Percentiles rank a stretch among this genome's conserved stretches.
These are phyloP conservation scores for Cybosia mesomella DNA, from an alignment of 2,888 invertebrate genomes.

Conservation along the genomic window DNA sequence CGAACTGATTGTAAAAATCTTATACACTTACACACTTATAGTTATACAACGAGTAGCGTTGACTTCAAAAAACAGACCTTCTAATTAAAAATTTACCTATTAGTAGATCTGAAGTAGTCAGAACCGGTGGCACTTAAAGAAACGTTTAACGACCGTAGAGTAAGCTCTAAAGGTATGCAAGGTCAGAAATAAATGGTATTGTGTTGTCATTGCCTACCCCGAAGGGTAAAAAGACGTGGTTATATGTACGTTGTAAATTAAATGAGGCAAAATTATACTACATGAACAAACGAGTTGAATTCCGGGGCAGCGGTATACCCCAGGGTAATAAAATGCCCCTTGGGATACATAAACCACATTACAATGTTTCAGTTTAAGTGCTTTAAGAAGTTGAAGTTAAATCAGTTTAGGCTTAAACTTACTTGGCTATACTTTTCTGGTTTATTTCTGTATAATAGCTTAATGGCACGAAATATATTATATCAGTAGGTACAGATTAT, in stretches of 20 bases:
- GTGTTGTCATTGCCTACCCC: background rate
- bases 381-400: slow-evolving; percentile 9
- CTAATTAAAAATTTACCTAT: background rate
- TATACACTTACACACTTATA: no score
- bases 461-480: background rate
- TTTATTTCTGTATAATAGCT: background rate
- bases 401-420: background rate
- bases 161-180: background rate
- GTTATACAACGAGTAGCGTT: no score
- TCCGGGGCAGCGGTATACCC: background rate
- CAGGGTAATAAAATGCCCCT: background rate
- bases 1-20: no score
- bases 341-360: background rate
- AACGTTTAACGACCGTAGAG: background rate
- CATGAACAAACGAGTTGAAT: background rate
- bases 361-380: slow-evolving; percentile 9
- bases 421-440: background rate
- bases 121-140: background rate
- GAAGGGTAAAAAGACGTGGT: background rate
- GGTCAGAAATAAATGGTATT: background rate
- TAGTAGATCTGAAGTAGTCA: background rate
- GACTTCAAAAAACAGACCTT: background rate
- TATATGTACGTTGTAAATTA: background rate
- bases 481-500: background rate
- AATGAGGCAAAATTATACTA: slow-evolving; percentile 7